Evolutionary conservation across 2,888 invertebrate genomes (phyloP).

Genomic region (Drosophila emarginata): DNA sequence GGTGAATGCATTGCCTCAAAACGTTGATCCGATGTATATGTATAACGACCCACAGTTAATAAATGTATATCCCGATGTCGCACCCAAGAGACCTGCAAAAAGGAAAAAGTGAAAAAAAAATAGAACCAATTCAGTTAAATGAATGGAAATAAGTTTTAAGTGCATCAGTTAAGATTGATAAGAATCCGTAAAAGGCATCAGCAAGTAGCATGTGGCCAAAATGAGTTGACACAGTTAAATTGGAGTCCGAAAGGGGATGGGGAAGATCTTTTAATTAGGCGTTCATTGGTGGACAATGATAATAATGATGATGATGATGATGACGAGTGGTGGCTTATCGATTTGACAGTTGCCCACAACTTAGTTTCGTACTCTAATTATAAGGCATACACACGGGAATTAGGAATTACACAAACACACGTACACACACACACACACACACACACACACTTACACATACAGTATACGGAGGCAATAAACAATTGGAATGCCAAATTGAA

Average conservation of each 20-base stretch:
- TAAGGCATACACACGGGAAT: slow-evolving; percentile 15
- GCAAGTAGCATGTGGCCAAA: too few relatives aligned
- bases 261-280: slow-evolving; percentile 32
- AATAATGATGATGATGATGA: background rate
- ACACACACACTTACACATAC: background rate
- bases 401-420: too few relatives aligned
- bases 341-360: slow-evolving; percentile 25
- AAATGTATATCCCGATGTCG: slow-evolving; percentile 89
- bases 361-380: slow-evolving; percentile 28
- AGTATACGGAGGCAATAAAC: slow-evolving; percentile 20
- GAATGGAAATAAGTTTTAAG: slow-evolving; percentile 20
- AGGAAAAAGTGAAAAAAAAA: slow-evolving; percentile 2
- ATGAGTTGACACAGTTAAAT: background rate
- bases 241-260: background rate
- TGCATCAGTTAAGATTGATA: slow-evolving; percentile 10
- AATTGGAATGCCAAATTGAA: slow-evolving; percentile 44
- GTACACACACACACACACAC: too few relatives aligned
- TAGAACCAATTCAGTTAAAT: background rate
- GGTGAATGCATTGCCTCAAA: slow-evolving; percentile 94
- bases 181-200: slow-evolving; percentile 6
- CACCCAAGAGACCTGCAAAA: slow-evolving; percentile 88
- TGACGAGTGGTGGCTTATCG: slow-evolving; percentile 15
- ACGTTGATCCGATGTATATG: slow-evolving; percentile 91
- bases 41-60: slow-evolving; percentile 89
- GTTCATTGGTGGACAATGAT: slow-evolving; percentile 1